Percentiles rank a stretch among this genome's conserved stretches.
Evolutionary conservation across 1,140 invertebrate species (phyloP).

Genomic region (Lycorma delicatula): DNA sequence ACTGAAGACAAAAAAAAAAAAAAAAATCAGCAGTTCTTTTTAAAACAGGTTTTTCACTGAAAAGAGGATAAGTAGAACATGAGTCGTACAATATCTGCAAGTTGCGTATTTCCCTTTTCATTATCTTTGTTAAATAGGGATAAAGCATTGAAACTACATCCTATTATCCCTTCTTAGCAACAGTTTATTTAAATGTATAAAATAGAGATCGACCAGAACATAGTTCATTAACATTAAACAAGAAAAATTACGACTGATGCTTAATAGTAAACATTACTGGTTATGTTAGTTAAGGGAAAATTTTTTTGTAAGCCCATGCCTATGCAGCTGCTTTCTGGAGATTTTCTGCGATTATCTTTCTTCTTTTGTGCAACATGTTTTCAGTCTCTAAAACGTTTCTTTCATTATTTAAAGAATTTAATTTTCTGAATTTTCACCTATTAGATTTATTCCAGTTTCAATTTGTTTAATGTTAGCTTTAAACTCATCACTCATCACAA

Average conservation of each 20-base stretch:
- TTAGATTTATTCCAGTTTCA: neutral
- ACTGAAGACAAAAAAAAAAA: too few species aligned
- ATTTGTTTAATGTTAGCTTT: constrained; percentile 9
- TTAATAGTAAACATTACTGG: too few species aligned
- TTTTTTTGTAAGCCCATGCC: constrained; percentile 14
- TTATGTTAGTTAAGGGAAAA: constrained; percentile 12
- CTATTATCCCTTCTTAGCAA: constrained; percentile 14
- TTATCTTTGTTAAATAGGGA: neutral
- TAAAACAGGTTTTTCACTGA: too few species aligned
- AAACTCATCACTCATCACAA: constrained; percentile 5
- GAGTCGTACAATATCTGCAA: constrained; percentile 10
- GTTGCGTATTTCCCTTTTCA: neutral
- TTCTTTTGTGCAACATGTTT: neutral
- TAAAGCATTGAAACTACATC: constrained; percentile 13
- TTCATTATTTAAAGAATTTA: constrained; percentile 5
- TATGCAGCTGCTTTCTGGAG: constrained; percentile 4
- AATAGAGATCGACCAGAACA: constrained; percentile 6
- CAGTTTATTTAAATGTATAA: constrained; percentile 16
- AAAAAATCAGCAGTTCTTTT: too few species aligned
- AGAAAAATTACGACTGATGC: constrained; percentile 6
- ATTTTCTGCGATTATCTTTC: too few species aligned
- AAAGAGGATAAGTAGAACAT: too few species aligned
- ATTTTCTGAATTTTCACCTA: neutral
- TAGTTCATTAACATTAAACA: constrained; percentile 7
- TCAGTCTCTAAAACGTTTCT: constrained; percentile 6